These are phyloP conservation scores for Aphidius colemani DNA, from an alignment of 2,888 invertebrate genomes.

Conservation along the genomic window DNA sequence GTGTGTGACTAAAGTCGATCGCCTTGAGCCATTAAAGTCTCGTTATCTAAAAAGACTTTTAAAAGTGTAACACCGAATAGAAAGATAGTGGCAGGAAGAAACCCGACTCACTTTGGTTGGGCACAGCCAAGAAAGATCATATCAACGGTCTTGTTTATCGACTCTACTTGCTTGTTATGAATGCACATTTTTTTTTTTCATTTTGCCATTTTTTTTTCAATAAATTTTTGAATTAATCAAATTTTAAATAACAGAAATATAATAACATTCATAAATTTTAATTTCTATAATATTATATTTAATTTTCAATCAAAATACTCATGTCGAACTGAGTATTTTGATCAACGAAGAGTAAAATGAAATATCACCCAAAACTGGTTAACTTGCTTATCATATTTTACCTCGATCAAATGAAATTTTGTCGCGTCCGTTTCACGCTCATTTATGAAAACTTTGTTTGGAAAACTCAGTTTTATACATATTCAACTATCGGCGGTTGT, in stretches of 20 bases:
- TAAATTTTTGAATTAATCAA: no score
- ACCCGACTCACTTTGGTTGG: constrained; percentile 35
- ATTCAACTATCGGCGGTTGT: constrained; percentile 32
- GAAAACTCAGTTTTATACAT: constrained; percentile 35
- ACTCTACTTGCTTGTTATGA: constrained; percentile 42
- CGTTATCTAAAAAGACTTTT: constrained; percentile 51
- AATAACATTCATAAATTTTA: no score
- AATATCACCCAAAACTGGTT: no score
- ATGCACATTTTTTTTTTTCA: constrained; percentile 30
- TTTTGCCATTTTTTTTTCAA: constrained; percentile 1
- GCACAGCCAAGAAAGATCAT: constrained; percentile 37
- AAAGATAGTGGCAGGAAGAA: constrained; percentile 37
- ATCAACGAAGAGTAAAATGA: no score
- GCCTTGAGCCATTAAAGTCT: constrained; percentile 47
- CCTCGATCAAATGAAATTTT: not conserved
- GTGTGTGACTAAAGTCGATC: constrained; percentile 36
- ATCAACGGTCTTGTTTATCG: constrained; percentile 47
- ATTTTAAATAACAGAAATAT: no score
- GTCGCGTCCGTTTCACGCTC: constrained; percentile 23
- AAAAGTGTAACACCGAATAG: constrained; percentile 48
- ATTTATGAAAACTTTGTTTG: constrained; percentile 33
- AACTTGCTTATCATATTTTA: no score
- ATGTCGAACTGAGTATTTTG: no score
- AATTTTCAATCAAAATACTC: no score
- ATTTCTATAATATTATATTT: no score